Evolutionary conservation across 1,140 invertebrate species (phyloP), one percentile per base, ranked within the genome.

Genomic region (Lethrus apterus): DNA sequence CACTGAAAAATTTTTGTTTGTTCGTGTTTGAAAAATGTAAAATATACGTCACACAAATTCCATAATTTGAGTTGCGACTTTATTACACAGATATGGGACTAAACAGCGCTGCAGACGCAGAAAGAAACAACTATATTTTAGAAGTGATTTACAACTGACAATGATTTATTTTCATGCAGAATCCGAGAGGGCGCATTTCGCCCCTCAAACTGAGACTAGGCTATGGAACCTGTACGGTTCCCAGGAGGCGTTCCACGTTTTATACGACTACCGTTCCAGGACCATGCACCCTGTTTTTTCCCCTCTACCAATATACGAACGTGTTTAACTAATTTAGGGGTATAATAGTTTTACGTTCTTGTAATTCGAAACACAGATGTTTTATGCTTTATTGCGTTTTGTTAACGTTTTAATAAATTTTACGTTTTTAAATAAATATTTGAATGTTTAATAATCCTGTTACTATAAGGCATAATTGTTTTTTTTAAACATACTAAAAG

Each of bases 141-240:
- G 44, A 56, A 50, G 54, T 60, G 58, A 60, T 60, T 60, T 60
- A 60, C 53, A 56, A 56, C 55, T 52, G 55, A 60, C 58, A 56
- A 51, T 57, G 58, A 60, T 60, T 60, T 60, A 60, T 60, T 60
- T 56, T 53, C 56, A 60, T 60, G 54, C 50, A 52, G 49, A 55
- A 48, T 44, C 48, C 44, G 42, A 46, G 44, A 44, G 52, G 31
- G 40, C n/a, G n/a, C n/a, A n/a, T n/a, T n/a, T 40, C 40, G 44
- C 47, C 41, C 51, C 50, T 43, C 23, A 51, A 43, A 33, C 47
- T 19, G 41, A 41, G 36, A 42, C 41, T 40, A 34, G 43, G 34
- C 36, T 44, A 30, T 15, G 36, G 47, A 44, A 52, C 43, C 51
- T 42, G 47, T 32, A 32, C 18, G 31, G 29, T 31, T 47, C 46